These are phyloP conservation scores for Siphlonurus alternatus DNA, from an alignment of 2,888 invertebrate species.

Conservation along the genomic window DNA sequence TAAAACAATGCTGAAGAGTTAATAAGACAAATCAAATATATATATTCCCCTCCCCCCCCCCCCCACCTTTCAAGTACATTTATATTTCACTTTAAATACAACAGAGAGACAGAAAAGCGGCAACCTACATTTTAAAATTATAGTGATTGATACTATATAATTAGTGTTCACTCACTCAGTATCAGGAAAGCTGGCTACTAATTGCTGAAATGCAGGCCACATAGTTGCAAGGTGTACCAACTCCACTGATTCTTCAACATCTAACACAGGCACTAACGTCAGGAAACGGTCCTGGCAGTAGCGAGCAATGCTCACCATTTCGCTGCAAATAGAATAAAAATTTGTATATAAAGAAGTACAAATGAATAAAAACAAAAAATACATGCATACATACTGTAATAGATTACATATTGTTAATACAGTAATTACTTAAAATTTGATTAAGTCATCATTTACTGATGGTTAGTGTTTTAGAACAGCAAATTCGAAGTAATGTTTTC, in stretches of 20 bases:
- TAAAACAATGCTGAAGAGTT: constrained; percentile 2
- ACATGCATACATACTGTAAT: too few species aligned
- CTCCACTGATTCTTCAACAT: constrained; percentile 32
- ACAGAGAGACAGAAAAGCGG: neutral
- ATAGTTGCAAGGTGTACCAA: constrained; percentile 32
- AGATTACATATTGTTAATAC: too few species aligned
- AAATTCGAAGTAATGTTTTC: neutral
- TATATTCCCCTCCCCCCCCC: too few species aligned
- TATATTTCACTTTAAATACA: neutral
- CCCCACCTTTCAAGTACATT: too few species aligned
- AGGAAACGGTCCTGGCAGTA: constrained; percentile 35
- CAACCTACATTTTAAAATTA: neutral
- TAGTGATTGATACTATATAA: too few species aligned
- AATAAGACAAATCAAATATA: neutral
- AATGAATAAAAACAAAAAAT: too few species aligned
- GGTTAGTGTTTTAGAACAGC: too few species aligned
- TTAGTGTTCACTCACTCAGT: constrained; percentile 28
- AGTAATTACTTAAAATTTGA: too few species aligned
- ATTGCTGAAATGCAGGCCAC: constrained; percentile 34
- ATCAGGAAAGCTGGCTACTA: constrained; percentile 34
- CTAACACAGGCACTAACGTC: constrained; percentile 35
- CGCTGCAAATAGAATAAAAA: constrained; percentile 22
- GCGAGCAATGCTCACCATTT: constrained; percentile 35
- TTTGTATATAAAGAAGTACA: too few species aligned
- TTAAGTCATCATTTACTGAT: too few species aligned